Evolutionary conservation across 2,888 invertebrate genomes (phyloP), one percentile per base, ranked within the genome.

Genomic region (Ornithoptera alexandrae): DNA sequence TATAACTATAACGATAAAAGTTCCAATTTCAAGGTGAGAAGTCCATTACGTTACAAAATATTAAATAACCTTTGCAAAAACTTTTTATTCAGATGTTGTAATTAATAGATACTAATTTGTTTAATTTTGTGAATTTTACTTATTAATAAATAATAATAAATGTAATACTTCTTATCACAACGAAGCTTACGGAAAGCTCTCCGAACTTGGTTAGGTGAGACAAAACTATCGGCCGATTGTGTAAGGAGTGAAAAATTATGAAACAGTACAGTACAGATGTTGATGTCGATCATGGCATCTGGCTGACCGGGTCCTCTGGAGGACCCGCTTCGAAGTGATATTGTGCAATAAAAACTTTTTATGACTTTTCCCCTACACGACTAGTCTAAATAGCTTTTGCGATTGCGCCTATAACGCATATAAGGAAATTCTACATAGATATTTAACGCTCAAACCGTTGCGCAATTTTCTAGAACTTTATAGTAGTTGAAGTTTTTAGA

Each of bases 1-100:
- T 95, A 93, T 84, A 90, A 89, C 76, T 93, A 93, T 73, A 86
- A 84, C 76, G 93, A 94, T 75, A 94, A 93, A 79, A 91, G 89
- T 80, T 87, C 89, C 76, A 86, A 85, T 81, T 89, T 91, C 84
- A 87, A 92, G 93, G 89, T 93, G 82, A 84, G 83, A 18, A 53
- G 2, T 5, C 53, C n/a, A 6, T 6, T 5, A 18, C n/a, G 18
- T 53, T 6, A 15, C 4, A 46, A 15, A 46, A 15, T 46, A 46
- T 46, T 46, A 17, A 10, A 46, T 46, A 15, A 46, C 1, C 15
- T 46, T 46, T 15, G 46, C 46, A 15, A 46, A 46, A 46, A 10
- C 4, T 1, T 30, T 30, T 30, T 30, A 5, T 30, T 30, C 30
- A 30, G 30, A 5, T 30, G 30, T 4, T 30, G 30, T 42, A 42